Conservation (phyloP, 1,140 invertebrate species). For the Bradysia coprophila region DNA sequence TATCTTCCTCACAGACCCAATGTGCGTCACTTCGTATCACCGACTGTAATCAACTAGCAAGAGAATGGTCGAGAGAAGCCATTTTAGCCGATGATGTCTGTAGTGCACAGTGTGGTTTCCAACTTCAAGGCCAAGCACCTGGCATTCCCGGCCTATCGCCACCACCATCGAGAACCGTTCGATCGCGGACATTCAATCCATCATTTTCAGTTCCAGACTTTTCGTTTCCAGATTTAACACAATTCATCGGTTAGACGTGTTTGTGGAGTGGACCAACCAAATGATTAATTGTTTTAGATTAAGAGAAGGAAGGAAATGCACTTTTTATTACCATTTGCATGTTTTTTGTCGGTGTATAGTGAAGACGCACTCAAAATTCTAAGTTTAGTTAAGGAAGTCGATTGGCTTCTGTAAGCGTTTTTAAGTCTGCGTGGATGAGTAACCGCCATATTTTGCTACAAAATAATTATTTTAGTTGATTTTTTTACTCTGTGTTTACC, state of each 20-base stretch:
- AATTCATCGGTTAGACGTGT: slow-evolving; percentile 33
- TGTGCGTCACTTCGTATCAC: slow-evolving; percentile 78
- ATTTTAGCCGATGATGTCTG: slow-evolving; percentile 75
- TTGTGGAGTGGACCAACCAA: no score
- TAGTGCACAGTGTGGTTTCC: slow-evolving; percentile 61
- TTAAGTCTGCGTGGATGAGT: no score
- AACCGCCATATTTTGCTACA: no score
- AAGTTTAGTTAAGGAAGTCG: no score
- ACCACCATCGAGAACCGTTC: slow-evolving; percentile 16
- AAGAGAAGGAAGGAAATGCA: no score
- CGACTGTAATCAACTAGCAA: slow-evolving; percentile 62
- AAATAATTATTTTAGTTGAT: no score
- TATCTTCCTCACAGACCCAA: slow-evolving; percentile 45
- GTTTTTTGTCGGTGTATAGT: no score
- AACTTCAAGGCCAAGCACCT: slow-evolving; percentile 14
- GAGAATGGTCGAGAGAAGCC: slow-evolving; percentile 62
- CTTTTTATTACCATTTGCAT: no score
- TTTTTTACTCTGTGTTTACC: no score
- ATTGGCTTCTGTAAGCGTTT: no score
- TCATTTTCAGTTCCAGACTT: slow-evolving; percentile 27
- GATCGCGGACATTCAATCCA: slow-evolving; percentile 23
- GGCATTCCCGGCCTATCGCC: slow-evolving; percentile 10
- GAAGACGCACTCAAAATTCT: no score
- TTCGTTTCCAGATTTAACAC: slow-evolving; percentile 40
- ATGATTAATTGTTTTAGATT: no score